Conservation (phyloP, 2,888 invertebrate genomes). For the Tanypteryx hageni region DNA sequence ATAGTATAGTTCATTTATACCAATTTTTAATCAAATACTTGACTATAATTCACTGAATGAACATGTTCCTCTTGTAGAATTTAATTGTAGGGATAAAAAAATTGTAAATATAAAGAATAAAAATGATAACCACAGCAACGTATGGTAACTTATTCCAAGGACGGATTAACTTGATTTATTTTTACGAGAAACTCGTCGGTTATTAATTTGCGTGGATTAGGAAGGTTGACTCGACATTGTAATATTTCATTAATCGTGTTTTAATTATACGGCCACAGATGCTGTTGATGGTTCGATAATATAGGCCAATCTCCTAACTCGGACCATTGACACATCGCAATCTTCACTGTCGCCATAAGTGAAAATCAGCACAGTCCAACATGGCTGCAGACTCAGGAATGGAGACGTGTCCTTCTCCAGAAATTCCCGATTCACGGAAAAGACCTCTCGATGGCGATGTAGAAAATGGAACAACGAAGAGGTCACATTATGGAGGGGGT, state of each 20-base stretch:
- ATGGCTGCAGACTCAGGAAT: constrained; percentile 96
- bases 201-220: not conserved
- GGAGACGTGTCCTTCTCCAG: constrained; percentile 96
- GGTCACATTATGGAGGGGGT: constrained; percentile 95
- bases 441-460: constrained; percentile 91
- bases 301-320: constrained; percentile 63
- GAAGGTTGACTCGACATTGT: not conserved
- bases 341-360: constrained; percentile 65
- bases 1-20: not conserved
- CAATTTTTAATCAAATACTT: not conserved
- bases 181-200: not conserved
- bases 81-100: not conserved
- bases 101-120: no score
- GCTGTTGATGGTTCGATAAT: constrained; percentile 43
- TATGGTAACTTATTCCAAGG: not conserved
- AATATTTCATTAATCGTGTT: not conserved
- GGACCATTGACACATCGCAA: constrained; percentile 63
- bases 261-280: constrained; percentile 5
- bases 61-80: not conserved
- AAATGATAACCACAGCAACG: no score
- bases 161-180: constrained; percentile 1
- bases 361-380: constrained; percentile 77
- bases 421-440: constrained; percentile 93
- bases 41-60: not conserved
- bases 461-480: constrained; percentile 92